Evolutionary conservation across 2,888 invertebrate species (phyloP).

Genomic region (Phyto melanocephala): DNA sequence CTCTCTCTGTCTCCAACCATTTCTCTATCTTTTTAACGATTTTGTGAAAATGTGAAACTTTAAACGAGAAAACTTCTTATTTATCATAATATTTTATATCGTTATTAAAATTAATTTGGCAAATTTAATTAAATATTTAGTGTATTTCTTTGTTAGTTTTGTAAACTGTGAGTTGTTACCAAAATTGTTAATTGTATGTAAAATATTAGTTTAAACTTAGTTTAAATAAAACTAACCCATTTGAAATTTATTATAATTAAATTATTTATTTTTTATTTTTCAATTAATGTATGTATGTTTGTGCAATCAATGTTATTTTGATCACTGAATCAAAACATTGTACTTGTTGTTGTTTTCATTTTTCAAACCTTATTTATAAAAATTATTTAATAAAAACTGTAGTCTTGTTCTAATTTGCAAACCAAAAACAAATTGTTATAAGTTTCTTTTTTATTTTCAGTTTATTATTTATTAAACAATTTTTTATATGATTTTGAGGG

Average conservation of each 20-base stretch:
- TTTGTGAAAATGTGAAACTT: neutral
- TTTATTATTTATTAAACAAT: conserved; percentile 14
- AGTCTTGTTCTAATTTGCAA: conserved; percentile 53
- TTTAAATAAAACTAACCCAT: conserved; percentile 19
- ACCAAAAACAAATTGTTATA: conserved; percentile 46
- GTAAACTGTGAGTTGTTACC: conserved; percentile 53
- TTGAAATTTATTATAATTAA: conserved; percentile 18
- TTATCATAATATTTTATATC: neutral
- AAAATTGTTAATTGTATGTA: conserved; percentile 5
- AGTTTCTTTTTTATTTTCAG: conserved; percentile 8
- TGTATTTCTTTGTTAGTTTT: conserved; percentile 23
- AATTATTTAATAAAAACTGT: conserved; percentile 51
- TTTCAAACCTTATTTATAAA: conserved; percentile 39
- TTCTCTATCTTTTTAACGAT: neutral
- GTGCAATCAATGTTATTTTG: conserved; percentile 17
- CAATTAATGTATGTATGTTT: conserved; percentile 24
- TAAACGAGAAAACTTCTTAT: neutral
- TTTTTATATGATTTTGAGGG: conserved; percentile 14
- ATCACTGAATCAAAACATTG: conserved; percentile 26
- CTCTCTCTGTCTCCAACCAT: too few species aligned
- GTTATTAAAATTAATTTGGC: neutral
- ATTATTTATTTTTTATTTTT: too few species aligned
- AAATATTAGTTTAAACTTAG: conserved; percentile 16
- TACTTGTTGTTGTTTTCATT: conserved; percentile 7
- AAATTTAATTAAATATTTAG: neutral